A percentile compares a stretch with the other conserved stretches of the same genome.
phyloP scores from a whole-genome alignment of 2,113 vertebrate species.

The Naja naja region DNA sequence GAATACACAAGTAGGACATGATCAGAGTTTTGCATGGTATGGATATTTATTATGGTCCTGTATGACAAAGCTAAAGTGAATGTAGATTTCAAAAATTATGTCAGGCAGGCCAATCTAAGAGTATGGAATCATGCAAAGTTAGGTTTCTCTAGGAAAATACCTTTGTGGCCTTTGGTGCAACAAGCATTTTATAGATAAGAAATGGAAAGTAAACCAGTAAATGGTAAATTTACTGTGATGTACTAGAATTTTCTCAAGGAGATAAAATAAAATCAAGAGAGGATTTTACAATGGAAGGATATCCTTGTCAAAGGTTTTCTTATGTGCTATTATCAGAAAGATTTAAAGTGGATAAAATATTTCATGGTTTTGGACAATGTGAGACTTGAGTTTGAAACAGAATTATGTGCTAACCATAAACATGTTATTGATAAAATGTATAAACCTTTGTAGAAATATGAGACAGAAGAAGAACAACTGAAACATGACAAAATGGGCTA shows the following conservation, averaged over 20 bases:
- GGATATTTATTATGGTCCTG: background rate
- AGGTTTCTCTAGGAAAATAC: background rate
- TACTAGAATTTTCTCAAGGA: background rate
- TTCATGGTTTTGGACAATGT: background rate
- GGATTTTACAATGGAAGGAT: background rate
- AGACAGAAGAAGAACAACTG: background rate
- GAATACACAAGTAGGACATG: no score
- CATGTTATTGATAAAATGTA: background rate
- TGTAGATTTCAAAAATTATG: background rate
- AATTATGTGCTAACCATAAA: background rate
- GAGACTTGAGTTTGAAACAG: background rate
- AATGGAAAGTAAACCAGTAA: background rate
- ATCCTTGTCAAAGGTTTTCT: background rate
- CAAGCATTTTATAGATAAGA: background rate
- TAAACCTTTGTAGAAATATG: background rate
- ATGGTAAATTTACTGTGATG: no score
- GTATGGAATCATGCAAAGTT: background rate
- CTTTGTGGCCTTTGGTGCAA: background rate
- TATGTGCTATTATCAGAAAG: background rate
- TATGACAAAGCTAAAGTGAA: background rate
- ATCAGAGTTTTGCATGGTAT: no score
- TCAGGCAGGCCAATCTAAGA: background rate
- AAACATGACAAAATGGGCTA: background rate
- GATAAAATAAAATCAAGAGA: no score
- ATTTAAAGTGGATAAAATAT: background rate